phyloP scores from a whole-genome alignment of 2,888 invertebrate species.

The Tridacna gigas region DNA sequence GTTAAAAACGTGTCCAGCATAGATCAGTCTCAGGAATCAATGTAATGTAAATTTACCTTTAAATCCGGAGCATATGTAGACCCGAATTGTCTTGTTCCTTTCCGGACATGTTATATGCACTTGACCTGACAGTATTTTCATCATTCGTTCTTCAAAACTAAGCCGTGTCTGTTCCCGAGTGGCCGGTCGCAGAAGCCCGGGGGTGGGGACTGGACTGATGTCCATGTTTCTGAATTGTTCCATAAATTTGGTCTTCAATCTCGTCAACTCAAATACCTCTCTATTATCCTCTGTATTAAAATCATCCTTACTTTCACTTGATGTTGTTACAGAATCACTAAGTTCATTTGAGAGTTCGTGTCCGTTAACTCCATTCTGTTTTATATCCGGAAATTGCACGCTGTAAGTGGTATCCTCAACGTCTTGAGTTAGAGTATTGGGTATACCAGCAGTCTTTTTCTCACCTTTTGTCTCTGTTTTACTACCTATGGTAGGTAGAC shows the following conservation, averaged over 20 bases:
- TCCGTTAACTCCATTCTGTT: conserved; percentile 30
- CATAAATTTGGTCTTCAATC: conserved; percentile 49
- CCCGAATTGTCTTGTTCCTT: conserved; percentile 69
- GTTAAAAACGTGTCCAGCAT: too few relatives aligned
- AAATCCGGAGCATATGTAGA: conserved; percentile 77
- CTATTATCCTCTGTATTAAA: conserved; percentile 47
- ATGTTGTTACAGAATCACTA: conserved; percentile 7
- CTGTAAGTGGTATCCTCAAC: background rate
- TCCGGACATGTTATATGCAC: conserved; percentile 73
- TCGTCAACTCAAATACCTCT: conserved; percentile 57
- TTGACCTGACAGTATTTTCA: conserved; percentile 73
- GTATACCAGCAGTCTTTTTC: background rate
- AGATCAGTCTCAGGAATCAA: background rate
- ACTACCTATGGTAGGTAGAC: conserved; percentile 41
- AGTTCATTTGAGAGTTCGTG: background rate
- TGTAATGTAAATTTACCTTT: conserved; percentile 66
- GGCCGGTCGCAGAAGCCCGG: conserved; percentile 72
- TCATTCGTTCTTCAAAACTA: conserved; percentile 68
- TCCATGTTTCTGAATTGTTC: conserved; percentile 68
- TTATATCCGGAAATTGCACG: conserved; percentile 50
- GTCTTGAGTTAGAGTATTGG: background rate
- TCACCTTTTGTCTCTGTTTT: background rate
- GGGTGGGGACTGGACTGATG: conserved; percentile 77
- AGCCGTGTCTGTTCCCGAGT: conserved; percentile 74
- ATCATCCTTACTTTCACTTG: background rate